Conservation (phyloP, 2,888 invertebrate genomes). For the Sepioteuthis lessoniana region DNA sequence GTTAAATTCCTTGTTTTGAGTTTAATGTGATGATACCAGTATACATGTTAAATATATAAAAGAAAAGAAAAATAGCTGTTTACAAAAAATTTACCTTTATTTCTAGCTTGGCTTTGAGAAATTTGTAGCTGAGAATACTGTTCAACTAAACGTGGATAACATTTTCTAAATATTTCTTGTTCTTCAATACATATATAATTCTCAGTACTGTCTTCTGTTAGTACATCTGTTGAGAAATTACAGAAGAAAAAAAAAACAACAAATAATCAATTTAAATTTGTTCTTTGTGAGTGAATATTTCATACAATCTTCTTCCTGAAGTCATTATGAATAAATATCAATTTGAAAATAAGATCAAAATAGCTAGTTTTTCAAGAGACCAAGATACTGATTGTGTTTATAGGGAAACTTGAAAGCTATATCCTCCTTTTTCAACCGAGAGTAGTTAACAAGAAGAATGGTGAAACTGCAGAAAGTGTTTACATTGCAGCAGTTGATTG, state of each 20-base stretch:
- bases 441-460: no score
- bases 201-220: constrained; percentile 49
- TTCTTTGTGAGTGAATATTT: not conserved
- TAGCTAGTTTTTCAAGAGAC: no score
- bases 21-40: not conserved
- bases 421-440: no score
- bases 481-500: no score
- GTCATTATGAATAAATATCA: no score
- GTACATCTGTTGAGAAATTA: not conserved
- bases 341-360: no score
- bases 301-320: not conserved
- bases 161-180: constrained; percentile 60
- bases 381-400: no score
- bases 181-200: constrained; percentile 63
- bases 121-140: constrained; percentile 49
- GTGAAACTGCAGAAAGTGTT: no score
- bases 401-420: no score
- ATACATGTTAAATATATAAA: not conserved
- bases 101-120: not conserved
- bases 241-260: not conserved
- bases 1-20: no score
- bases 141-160: constrained; percentile 61
- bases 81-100: not conserved
- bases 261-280: not conserved
- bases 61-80: not conserved